phyloP scores from a whole-genome alignment of 2,888 invertebrate species.

The Mactromeris polynyma region DNA sequence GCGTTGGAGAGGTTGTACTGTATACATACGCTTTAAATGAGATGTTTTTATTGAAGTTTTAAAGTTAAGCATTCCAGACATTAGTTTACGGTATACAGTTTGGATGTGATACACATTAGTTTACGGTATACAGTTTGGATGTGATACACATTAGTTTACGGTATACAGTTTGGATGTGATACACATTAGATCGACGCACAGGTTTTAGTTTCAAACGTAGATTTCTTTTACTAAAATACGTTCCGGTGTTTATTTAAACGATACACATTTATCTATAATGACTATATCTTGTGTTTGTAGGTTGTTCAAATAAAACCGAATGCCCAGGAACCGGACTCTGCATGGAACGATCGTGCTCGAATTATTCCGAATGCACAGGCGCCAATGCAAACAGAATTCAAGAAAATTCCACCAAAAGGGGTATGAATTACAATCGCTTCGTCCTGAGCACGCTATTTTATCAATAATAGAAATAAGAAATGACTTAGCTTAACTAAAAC shows the following conservation, averaged over 20 bases:
- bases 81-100: too few relatives aligned
- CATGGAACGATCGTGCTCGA: constrained; percentile 75
- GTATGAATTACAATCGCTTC: neutral
- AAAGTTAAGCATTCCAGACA: too few relatives aligned
- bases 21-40: too few relatives aligned
- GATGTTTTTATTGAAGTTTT: too few relatives aligned
- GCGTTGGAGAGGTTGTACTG: too few relatives aligned
- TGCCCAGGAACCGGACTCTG: constrained; percentile 72
- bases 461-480: neutral
- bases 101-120: too few relatives aligned
- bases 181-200: too few relatives aligned
- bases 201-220: neutral
- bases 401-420: constrained; percentile 42
- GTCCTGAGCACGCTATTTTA: neutral
- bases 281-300: neutral
- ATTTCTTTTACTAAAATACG: neutral
- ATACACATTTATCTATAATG: too few relatives aligned
- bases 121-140: too few relatives aligned
- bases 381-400: constrained; percentile 74
- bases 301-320: constrained; percentile 72
- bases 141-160: too few relatives aligned
- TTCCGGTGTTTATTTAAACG: neutral
- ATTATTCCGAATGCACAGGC: constrained; percentile 67
- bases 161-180: too few relatives aligned
- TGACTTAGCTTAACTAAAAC: neutral